A percentile compares a stretch with the other conserved stretches of the same genome.
Conservation (phyloP, 1,140 invertebrate species). For the Yoshiicerus persimilis region DNA sequence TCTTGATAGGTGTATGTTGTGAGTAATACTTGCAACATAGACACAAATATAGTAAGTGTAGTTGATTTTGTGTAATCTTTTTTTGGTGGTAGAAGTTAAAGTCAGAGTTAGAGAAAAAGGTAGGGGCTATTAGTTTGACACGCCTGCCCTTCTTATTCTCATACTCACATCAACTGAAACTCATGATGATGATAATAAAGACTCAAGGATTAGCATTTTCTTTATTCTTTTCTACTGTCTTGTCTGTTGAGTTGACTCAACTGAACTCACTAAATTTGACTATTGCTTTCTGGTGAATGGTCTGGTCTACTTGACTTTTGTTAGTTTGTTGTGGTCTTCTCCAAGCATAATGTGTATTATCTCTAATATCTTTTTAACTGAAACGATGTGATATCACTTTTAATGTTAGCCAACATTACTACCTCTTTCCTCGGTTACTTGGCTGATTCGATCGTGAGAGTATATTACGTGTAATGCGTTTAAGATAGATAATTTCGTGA, state of each 20-base stretch:
- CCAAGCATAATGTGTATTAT: neutral
- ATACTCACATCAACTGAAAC: slow-evolving; percentile 18
- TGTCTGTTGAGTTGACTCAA: neutral
- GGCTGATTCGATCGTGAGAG: neutral
- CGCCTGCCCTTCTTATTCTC: slow-evolving; percentile 25
- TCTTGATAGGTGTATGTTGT: neutral
- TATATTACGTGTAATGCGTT: neutral
- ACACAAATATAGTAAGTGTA: neutral
- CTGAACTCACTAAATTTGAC: neutral
- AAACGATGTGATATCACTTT: neutral
- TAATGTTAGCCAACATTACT: neutral
- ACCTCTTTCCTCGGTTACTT: neutral
- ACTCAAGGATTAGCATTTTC: neutral
- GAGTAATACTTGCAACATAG: neutral
- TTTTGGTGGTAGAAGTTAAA: neutral
- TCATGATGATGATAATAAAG: slow-evolving; percentile 28
- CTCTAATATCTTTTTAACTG: neutral
- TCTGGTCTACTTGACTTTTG: neutral
- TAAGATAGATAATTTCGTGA: neutral
- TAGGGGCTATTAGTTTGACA: slow-evolving; percentile 30
- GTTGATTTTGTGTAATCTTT: neutral
- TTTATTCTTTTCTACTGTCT: neutral
- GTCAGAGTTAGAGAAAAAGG: neutral
- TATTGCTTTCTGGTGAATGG: slow-evolving; percentile 3
- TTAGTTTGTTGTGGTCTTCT: neutral